Percentiles rank a stretch among this genome's conserved stretches.
phyloP scores from a whole-genome alignment of 2,113 vertebrate genomes.

The Tonatia bakeri region DNA sequence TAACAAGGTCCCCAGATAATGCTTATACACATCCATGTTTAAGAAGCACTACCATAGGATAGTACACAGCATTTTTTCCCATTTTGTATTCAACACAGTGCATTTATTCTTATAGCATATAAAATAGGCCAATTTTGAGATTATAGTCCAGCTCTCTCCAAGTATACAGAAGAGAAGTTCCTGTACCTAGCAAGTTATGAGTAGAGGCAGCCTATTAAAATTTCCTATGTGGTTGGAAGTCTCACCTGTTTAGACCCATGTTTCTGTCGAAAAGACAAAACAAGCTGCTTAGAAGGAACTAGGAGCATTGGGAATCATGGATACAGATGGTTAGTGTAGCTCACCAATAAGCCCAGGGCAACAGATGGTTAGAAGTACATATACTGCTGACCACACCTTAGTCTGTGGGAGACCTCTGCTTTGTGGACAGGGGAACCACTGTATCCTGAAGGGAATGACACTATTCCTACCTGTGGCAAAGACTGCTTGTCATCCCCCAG shows the following conservation, averaged over 20 bases:
- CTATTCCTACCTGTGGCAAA: background rate
- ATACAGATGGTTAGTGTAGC: background rate
- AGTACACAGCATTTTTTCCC: background rate
- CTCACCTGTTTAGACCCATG: background rate
- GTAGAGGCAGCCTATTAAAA: constrained; percentile 5
- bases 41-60: background rate
- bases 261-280: constrained; percentile 4
- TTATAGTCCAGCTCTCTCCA: background rate
- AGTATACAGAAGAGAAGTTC: background rate
- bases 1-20: background rate
- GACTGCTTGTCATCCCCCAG: background rate
- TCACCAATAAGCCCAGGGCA: background rate
- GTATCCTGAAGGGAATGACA: background rate
- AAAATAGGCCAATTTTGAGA: background rate
- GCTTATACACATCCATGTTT: background rate
- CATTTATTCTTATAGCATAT: background rate
- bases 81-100: constrained; percentile 15
- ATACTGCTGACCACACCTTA: background rate
- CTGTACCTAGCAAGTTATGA: background rate
- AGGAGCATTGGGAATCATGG: background rate
- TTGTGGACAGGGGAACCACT: background rate
- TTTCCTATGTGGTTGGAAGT: background rate
- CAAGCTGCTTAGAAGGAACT: background rate
- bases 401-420: background rate
- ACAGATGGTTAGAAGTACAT: background rate